A percentile compares a stretch with the other conserved stretches of the same genome.
Evolutionary conservation across 2,888 invertebrate species (phyloP).

Genomic region (Hypolimnas misippus): DNA sequence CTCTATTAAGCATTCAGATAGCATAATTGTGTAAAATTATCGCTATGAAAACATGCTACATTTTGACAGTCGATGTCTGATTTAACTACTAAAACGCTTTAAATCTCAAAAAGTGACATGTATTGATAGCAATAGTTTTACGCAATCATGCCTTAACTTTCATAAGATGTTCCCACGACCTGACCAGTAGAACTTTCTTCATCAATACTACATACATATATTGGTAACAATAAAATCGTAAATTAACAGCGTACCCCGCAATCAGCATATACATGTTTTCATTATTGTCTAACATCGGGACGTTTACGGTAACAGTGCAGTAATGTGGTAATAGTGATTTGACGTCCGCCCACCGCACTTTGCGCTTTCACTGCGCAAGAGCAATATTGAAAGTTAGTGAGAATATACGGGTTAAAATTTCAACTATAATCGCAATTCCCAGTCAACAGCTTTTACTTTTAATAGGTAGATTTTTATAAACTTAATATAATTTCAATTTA

Average conservation of each 20-base stretch:
- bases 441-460: no score
- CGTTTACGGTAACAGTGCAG: conserved; percentile 23
- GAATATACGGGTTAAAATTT: neutral
- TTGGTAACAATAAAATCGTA: conserved; percentile 2
- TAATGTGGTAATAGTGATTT: conserved; percentile 30
- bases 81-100: no score
- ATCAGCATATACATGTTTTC: conserved; percentile 40
- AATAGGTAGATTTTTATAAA: no score
- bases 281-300: conserved; percentile 26
- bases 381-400: conserved; percentile 16
- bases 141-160: conserved; percentile 6
- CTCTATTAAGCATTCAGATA: no score
- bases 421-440: neutral
- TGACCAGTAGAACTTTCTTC: conserved; percentile 1
- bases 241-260: conserved; percentile 13
- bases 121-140: no score
- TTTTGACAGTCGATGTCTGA: no score
- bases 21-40: no score
- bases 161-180: conserved; percentile 6
- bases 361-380: conserved; percentile 33
- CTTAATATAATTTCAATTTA: no score
- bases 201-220: conserved; percentile 13
- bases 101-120: no score
- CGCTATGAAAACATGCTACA: no score
- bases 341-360: conserved; percentile 32